Evolutionary conservation across 2,113 vertebrate species (phyloP).

Genomic region (Charadrius vociferus): DNA sequence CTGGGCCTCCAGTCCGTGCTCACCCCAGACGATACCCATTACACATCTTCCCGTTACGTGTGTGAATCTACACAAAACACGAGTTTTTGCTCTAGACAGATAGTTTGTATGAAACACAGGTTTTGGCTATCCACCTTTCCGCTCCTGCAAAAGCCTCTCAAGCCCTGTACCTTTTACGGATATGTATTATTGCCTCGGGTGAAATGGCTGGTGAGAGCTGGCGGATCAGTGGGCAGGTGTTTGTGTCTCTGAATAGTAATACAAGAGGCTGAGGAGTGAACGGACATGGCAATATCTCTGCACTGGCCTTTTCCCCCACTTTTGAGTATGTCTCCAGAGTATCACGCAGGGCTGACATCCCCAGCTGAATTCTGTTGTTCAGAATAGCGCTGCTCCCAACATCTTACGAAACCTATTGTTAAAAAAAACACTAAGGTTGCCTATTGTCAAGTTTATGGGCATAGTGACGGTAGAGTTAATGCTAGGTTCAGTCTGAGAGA

Average conservation of each 20-base stretch:
- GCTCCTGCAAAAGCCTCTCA: not conserved
- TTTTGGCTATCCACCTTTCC: not conserved
- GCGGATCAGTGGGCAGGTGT: rapidly evolving
- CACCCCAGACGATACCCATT: rapidly evolving
- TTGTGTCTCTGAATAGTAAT: not conserved
- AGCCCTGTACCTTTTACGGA: not conserved
- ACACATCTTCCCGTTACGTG: rapidly evolving
- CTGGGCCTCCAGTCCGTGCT: not conserved
- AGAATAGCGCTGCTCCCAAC: rapidly evolving
- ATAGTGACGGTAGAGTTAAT: not conserved
- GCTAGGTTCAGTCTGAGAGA: not conserved
- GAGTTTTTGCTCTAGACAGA: not conserved
- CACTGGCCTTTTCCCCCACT: not conserved
- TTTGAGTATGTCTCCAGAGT: not conserved
- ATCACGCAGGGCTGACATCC: not conserved
- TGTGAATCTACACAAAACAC: not conserved
- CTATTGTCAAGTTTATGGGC: not conserved
- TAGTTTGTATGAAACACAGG: not conserved
- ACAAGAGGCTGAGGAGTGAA: not conserved
- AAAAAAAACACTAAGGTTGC: not conserved
- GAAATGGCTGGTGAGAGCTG: not conserved
- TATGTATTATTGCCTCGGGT: rapidly evolving
- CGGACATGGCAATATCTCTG: not conserved
- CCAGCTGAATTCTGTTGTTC: not conserved
- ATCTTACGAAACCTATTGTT: not conserved